phyloP scores from a whole-genome alignment of 2,888 invertebrate species.

The Nowickia ferox region DNA sequence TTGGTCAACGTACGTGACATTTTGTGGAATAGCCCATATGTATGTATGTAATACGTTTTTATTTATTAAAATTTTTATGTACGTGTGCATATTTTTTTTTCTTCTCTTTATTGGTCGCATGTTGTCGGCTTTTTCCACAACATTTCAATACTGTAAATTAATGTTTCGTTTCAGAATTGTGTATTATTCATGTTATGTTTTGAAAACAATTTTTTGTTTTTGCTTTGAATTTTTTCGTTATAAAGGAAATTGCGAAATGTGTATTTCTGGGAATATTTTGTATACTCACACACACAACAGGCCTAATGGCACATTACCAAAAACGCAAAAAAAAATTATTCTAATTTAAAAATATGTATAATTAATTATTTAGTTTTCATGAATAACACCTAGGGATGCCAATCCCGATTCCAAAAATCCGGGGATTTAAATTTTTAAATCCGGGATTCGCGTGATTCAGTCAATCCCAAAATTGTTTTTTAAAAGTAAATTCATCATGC shows the following conservation, averaged over 20 bases:
- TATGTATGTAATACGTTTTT: too few species aligned
- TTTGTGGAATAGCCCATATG: too few species aligned
- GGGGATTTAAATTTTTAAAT: too few species aligned
- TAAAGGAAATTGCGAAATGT: conserved; percentile 56
- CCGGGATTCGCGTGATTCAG: too few species aligned
- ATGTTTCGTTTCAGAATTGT: conserved; percentile 26
- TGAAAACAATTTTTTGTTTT: conserved; percentile 31
- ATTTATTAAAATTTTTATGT: conserved; percentile 14
- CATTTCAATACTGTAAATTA: conserved; percentile 8
- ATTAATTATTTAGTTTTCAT: not conserved
- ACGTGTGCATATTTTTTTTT: conserved; percentile 7
- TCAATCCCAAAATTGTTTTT: too few species aligned
- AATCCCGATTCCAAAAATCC: too few species aligned
- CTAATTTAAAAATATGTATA: conserved; percentile 62
- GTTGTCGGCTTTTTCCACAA: conserved; percentile 42
- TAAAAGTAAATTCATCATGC: too few species aligned
- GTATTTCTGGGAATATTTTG: conserved; percentile 42
- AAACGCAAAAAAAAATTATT: conserved; percentile 75
- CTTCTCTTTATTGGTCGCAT: conserved; percentile 44
- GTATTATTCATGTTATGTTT: conserved; percentile 37
- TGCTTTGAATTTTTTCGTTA: conserved; percentile 18
- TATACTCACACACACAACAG: not conserved
- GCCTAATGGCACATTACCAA: conserved; percentile 80
- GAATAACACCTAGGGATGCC: not conserved
- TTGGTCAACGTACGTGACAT: too few species aligned